phyloP scores from a whole-genome alignment of 2,888 invertebrate genomes.

The Cerastoderma edule region DNA sequence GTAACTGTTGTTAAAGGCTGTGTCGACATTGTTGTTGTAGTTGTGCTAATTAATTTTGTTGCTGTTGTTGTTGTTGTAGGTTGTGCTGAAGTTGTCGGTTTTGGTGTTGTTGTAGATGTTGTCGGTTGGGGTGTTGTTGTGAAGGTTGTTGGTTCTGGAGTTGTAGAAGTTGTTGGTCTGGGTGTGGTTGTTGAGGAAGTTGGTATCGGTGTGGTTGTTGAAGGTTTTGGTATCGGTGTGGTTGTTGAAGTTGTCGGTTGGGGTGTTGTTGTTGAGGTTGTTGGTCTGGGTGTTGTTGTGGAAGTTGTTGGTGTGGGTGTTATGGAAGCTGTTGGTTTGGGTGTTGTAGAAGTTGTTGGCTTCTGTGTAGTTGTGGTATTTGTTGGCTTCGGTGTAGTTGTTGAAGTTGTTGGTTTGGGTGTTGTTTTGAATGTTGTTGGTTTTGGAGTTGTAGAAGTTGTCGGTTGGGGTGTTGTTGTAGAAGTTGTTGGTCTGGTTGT shows the following conservation, averaged over 20 bases:
- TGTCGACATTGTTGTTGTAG: neutral
- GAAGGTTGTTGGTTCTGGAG: neutral
- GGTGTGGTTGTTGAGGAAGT: neutral
- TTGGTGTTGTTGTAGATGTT: neutral
- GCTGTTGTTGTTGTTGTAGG: neutral
- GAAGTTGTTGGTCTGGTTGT: too few species aligned
- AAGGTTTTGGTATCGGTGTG: neutral
- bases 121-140: neutral
- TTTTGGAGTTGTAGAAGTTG: too few species aligned
- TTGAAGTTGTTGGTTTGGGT: too few species aligned
- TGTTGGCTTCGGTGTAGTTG: too few species aligned
- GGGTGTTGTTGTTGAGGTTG: neutral
- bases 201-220: neutral
- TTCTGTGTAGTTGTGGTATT: too few species aligned
- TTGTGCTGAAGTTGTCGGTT: neutral
- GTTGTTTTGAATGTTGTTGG: too few species aligned
- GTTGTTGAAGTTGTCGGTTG: neutral
- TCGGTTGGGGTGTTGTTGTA: too few species aligned
- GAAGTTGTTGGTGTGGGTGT: neutral
- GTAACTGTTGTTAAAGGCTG: neutral
- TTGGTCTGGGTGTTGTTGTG: neutral
- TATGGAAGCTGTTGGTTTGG: too few species aligned
- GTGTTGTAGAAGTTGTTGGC: too few species aligned
- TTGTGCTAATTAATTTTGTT: neutral
- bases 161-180: neutral